These are phyloP conservation scores for Chloroclystis v-ata DNA, from an alignment of 2,888 invertebrate genomes.

Conservation along the genomic window DNA sequence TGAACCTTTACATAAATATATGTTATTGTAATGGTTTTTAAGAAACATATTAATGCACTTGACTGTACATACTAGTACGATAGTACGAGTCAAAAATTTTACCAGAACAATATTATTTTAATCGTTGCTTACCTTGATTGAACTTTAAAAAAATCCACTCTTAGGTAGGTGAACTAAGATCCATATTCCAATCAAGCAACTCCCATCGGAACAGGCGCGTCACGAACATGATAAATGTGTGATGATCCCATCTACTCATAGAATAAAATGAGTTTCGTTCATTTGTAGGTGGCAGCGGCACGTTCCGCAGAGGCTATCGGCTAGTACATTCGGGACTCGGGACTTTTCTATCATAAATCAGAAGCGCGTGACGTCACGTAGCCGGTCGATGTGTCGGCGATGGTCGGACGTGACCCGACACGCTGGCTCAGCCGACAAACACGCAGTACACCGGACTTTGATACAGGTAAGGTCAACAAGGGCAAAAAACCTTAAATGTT, in stretches of 20 bases:
- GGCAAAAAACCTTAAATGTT: no score
- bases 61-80: no score
- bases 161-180: no score
- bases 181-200: conserved; percentile 13
- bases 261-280: conserved; percentile 60
- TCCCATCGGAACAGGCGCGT: conserved; percentile 21
- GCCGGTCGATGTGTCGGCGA: conserved; percentile 52
- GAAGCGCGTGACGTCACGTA: conserved; percentile 63
- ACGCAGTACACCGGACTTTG: conserved; percentile 1
- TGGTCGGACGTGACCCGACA: conserved; percentile 58
- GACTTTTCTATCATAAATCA: conserved; percentile 70
- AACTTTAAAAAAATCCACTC: no score
- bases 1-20: no score
- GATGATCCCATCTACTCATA: conserved; percentile 47
- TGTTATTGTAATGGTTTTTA: no score
- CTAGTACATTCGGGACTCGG: conserved; percentile 53
- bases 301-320: conserved; percentile 61
- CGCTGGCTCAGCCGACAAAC: conserved; percentile 29
- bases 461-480: no score
- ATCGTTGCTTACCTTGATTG: no score
- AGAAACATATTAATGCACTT: no score
- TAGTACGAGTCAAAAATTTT: no score
- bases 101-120: no score
- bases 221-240: conserved; percentile 43
- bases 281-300: conserved; percentile 49